Conservation (phyloP, 2,797 vertebrate genomes). For the Eptatretus atami region DNA sequence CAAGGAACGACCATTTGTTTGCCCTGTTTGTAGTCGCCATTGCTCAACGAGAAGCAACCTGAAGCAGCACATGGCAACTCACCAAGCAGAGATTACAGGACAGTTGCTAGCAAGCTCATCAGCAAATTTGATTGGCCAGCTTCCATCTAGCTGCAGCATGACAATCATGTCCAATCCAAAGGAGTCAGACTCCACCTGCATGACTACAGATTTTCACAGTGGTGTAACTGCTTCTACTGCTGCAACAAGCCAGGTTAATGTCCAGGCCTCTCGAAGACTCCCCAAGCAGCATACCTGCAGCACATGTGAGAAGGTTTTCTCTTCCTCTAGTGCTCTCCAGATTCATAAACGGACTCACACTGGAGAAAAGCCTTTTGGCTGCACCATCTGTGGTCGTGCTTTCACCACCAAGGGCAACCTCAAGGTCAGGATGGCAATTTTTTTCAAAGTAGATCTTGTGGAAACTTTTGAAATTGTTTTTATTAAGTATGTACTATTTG, state of each 20-base stretch:
- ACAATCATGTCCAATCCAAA: too few species aligned
- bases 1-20: neutral
- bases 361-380: constrained; percentile 87
- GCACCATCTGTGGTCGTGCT: constrained; percentile 62
- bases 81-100: neutral
- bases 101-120: neutral
- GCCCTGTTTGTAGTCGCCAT: neutral
- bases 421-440: constrained; percentile 22
- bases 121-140: neutral
- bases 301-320: constrained; percentile 68
- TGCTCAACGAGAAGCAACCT: constrained; percentile 2
- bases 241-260: too few species aligned
- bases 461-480: too few species aligned
- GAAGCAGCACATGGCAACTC: constrained; percentile 1
- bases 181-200: neutral
- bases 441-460: too few species aligned
- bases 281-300: constrained; percentile 60
- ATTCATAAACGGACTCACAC: constrained; percentile 90
- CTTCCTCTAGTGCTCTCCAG: constrained; percentile 76
- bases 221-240: neutral
- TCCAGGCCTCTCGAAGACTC: constrained; percentile 21
- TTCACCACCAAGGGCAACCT: constrained; percentile 95
- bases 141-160: neutral
- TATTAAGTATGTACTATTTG: too few species aligned
- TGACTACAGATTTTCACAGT: too few species aligned